phyloP scores from a whole-genome alignment of 1,140 invertebrate genomes.

The Papilio aristodemus region DNA sequence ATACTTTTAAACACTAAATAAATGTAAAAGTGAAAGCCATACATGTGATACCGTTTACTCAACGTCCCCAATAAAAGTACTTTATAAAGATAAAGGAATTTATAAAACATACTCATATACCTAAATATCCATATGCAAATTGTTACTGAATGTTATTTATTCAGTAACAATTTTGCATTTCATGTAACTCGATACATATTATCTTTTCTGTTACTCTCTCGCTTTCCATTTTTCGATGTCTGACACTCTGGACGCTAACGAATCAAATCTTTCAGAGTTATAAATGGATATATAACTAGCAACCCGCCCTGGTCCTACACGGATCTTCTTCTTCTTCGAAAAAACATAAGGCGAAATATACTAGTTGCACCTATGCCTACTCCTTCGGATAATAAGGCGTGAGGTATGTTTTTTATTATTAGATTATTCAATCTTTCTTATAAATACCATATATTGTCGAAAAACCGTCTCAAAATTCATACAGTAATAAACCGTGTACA shows the following conservation, averaged over 20 bases:
- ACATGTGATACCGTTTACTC: background rate
- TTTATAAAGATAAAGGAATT: background rate
- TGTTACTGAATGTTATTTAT: too few relatives aligned
- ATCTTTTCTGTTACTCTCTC: constrained; percentile 1
- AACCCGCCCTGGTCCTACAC: background rate
- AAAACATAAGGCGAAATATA: too few relatives aligned
- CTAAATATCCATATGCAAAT: constrained; percentile 4
- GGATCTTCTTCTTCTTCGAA: too few relatives aligned
- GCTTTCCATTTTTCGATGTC: background rate
- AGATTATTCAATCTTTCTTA: too few relatives aligned
- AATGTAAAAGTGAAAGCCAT: background rate
- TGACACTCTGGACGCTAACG: background rate
- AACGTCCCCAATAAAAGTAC: background rate
- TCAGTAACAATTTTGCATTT: background rate
- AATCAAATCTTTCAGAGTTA: background rate
- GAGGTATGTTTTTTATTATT: too few relatives aligned
- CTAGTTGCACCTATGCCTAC: too few relatives aligned
- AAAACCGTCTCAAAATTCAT: too few relatives aligned
- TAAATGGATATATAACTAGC: background rate
- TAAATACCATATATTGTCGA: too few relatives aligned
- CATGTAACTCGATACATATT: background rate
- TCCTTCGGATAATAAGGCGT: too few relatives aligned
- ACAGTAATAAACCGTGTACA: too few relatives aligned
- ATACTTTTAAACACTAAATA: background rate
- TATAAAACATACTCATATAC: background rate